Base-by-base conservation (phyloP, 2,797 vertebrate genomes). In the Malurus splendens region DNA sequence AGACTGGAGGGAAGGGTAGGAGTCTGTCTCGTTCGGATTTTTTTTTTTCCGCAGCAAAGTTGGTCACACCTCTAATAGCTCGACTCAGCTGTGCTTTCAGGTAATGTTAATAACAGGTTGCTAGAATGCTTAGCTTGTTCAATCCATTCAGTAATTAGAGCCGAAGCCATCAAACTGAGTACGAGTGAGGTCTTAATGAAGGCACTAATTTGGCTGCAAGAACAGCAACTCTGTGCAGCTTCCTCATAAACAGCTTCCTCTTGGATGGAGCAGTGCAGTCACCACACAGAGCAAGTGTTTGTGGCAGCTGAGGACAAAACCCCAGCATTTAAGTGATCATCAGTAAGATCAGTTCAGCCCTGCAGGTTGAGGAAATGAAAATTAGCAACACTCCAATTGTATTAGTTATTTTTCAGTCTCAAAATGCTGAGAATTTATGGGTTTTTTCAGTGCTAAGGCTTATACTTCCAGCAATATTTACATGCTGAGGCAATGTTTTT, bases 81-180 rank as follows among this genome's bases (percentile, higher is more conserved):
- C 62, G 47, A 83, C 89, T 92, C 45, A 57, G 24, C 36, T 76
- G 60, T 82, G 87, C 47, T 84, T 92, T 85, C 90, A 61, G 65
- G 81, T 74, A 76, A 23, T 60, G 50, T 89, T 93, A 95, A 95
- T 95, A 72, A 83, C 1, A 89, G 92, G 76, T 73, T 90, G 54
- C 73, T 78, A 9, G 59, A 89, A 24, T 76, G 82, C 87, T 95
- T 91, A 73, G 80, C 42, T 94, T 77, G 81, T 94, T 93, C 75
- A 74, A 17, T 70, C 19, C 60, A 24, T 78, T 91, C 74, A 60
- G 71, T 91, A 89, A 92, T 92, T 91, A 91, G 2, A 86, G 73
- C 67, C 2, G 0, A 70, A 77, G 79, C 22, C 24, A 38, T 78
- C 70, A 72, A 71, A 41, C 15, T 50, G 71, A 71, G 45, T 11